Conservation (phyloP, 2,888 invertebrate genomes). For the Drosophila kambysellisi region DNA sequence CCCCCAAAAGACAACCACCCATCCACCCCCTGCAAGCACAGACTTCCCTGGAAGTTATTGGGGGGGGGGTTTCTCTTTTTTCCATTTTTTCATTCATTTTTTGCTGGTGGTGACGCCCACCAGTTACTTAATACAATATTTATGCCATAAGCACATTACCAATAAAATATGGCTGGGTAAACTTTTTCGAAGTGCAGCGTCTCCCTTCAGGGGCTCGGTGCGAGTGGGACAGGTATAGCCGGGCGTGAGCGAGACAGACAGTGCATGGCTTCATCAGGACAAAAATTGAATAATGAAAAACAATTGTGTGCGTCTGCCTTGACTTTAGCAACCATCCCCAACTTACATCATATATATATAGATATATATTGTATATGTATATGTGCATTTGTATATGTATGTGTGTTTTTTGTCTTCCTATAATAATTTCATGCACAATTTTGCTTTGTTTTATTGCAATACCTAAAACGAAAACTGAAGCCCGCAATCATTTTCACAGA, state of each 20-base stretch:
- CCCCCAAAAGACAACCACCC: slow-evolving; percentile 58
- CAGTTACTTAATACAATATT: slow-evolving; percentile 82
- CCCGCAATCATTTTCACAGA: neutral
- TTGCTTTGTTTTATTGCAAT: slow-evolving; percentile 70
- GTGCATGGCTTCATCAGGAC: slow-evolving; percentile 51
- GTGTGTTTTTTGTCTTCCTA: slow-evolving; percentile 32
- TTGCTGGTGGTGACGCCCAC: slow-evolving; percentile 80
- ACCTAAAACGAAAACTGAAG: slow-evolving; percentile 8
- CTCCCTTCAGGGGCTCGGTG: slow-evolving; percentile 24
- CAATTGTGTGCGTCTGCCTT: slow-evolving; percentile 73
- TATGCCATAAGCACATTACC: slow-evolving; percentile 82
- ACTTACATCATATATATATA: neutral
- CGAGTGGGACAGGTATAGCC: neutral
- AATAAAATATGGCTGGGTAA: slow-evolving; percentile 80
- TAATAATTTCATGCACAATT: slow-evolving; percentile 81
- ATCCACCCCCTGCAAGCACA: slow-evolving; percentile 9
- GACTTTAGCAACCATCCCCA: slow-evolving; percentile 42
- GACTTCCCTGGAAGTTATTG: slow-evolving; percentile 16
- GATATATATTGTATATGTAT: neutral
- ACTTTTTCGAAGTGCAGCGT: slow-evolving; percentile 55
- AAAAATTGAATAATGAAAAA: slow-evolving; percentile 82
- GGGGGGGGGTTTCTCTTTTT: slow-evolving; percentile 15
- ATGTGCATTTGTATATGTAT: neutral
- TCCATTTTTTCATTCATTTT: neutral
- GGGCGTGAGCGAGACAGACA: slow-evolving; percentile 33